Percentiles rank a stretch among this genome's conserved stretches.
phyloP scores from a whole-genome alignment of 2,113 vertebrate genomes.

The Motacilla alba region DNA sequence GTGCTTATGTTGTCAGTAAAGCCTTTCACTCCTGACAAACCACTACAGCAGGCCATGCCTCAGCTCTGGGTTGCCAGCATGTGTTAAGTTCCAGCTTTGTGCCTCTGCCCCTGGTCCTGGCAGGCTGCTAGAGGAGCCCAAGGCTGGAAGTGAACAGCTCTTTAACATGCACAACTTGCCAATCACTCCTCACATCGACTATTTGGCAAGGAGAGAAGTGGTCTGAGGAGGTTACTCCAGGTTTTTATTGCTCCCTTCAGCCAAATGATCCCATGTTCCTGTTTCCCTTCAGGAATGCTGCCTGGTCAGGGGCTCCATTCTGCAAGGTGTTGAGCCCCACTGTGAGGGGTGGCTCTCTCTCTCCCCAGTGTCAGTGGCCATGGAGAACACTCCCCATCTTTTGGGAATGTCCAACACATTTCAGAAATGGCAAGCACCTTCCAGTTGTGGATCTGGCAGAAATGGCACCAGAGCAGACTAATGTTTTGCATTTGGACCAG shows the following conservation, averaged over 20 bases:
- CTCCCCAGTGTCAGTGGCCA: rapidly evolving
- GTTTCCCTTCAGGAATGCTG: background rate
- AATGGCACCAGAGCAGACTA: background rate
- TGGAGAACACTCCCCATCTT: background rate
- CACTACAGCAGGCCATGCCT: rapidly evolving
- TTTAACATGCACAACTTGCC: rapidly evolving
- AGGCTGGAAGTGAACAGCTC: background rate
- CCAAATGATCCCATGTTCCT: background rate
- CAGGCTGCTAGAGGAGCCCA: background rate
- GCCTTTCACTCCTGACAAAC: background rate
- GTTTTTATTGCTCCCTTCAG: background rate
- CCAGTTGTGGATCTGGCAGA: background rate
- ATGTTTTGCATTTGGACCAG: background rate
- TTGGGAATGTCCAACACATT: background rate
- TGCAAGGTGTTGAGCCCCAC: background rate
- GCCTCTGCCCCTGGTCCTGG: background rate
- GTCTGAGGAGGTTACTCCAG: background rate
- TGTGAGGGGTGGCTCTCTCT: rapidly evolving
- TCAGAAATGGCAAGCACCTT: background rate
- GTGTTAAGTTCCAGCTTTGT: background rate
- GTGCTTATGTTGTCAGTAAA: background rate
- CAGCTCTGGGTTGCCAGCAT: background rate
- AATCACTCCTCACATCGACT: background rate
- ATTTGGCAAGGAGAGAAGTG: background rate
- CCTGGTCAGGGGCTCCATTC: background rate